These are phyloP conservation scores for Umimayanthus kanabou DNA, from an alignment of 92 coral and sea anemone genomes.

Conservation along the genomic window DNA sequence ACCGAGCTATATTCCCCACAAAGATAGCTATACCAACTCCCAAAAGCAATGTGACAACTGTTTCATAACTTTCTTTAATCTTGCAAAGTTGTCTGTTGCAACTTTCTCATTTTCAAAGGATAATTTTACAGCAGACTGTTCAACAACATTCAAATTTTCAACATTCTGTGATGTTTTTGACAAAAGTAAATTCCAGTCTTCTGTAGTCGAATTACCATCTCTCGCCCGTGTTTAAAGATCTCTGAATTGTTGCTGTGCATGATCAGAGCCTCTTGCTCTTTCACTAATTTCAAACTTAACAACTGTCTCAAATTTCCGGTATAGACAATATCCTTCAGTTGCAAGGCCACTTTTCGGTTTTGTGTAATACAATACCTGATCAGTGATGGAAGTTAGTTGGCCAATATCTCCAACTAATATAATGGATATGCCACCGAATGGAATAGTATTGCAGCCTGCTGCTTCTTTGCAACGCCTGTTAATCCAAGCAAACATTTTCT, in stretches of 20 bases:
- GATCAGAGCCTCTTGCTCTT: slow-evolving; percentile 29
- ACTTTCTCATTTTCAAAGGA: slow-evolving; percentile 61
- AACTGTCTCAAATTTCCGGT: slow-evolving; percentile 21
- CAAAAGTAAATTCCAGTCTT: slow-evolving; percentile 63
- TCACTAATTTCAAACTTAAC: slow-evolving; percentile 39
- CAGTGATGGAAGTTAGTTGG: slow-evolving; percentile 48
- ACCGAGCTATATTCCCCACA: too few species aligned
- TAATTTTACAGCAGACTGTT: slow-evolving; percentile 39
- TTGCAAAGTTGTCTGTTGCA: slow-evolving; percentile 53
- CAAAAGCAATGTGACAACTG: too few species aligned
- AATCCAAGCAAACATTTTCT: slow-evolving; percentile 61
- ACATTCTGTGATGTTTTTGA: slow-evolving; percentile 48
- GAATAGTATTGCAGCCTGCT: slow-evolving; percentile 52
- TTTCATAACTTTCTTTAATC: slow-evolving; percentile 43
- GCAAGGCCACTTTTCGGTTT: slow-evolving; percentile 46
- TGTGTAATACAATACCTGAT: slow-evolving; percentile 43
- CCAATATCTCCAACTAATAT: slow-evolving; percentile 52
- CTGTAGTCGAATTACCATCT: slow-evolving; percentile 35
- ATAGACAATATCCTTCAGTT: slow-evolving; percentile 30
- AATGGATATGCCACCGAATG: slow-evolving; percentile 65
- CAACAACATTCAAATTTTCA: slow-evolving; percentile 6
- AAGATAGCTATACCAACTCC: too few species aligned
- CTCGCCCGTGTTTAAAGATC: slow-evolving; percentile 45
- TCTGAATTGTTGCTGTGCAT: slow-evolving; percentile 31
- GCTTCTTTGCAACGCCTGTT: slow-evolving; percentile 62